Percentiles rank a stretch among this genome's conserved stretches.
Evolutionary conservation across 2,797 vertebrate species (phyloP).

Genomic region (Pelochelys cantorii): DNA sequence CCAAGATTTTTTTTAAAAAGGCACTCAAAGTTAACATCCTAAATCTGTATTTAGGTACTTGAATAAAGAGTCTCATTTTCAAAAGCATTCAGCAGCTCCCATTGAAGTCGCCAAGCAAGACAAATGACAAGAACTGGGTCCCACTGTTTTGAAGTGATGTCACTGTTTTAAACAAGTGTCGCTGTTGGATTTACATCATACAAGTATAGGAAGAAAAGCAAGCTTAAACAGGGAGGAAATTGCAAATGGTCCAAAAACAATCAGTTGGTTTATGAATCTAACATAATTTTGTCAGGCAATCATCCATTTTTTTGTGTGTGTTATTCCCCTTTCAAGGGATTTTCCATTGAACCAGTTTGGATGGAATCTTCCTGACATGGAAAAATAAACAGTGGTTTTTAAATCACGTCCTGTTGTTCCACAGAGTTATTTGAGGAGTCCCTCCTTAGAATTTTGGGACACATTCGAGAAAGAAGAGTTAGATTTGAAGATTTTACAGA

Average conservation of each 20-base stretch:
- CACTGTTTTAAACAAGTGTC: neutral
- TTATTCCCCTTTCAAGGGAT: neutral
- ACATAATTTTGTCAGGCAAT: neutral
- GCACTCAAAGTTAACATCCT: neutral
- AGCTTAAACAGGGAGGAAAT: constrained; percentile 1
- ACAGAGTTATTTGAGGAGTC: neutral
- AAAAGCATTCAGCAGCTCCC: neutral
- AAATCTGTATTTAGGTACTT: constrained; percentile 5
- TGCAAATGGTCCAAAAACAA: constrained; percentile 4
- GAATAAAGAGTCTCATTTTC: neutral
- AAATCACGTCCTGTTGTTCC: neutral
- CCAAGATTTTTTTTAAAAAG: neutral
- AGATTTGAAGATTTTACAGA: neutral
- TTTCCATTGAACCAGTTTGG: neutral
- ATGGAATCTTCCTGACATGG: neutral
- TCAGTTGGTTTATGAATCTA: neutral
- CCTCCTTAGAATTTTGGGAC: neutral
- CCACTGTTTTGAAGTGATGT: neutral
- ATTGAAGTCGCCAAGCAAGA: neutral
- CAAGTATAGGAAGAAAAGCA: neutral
- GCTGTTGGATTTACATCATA: constrained; percentile 8
- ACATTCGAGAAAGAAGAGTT: neutral
- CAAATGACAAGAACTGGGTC: neutral
- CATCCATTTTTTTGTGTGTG: neutral
- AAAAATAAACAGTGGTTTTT: neutral